phyloP scores from a whole-genome alignment of 2,888 invertebrate species.

The Xylocampa areola region DNA sequence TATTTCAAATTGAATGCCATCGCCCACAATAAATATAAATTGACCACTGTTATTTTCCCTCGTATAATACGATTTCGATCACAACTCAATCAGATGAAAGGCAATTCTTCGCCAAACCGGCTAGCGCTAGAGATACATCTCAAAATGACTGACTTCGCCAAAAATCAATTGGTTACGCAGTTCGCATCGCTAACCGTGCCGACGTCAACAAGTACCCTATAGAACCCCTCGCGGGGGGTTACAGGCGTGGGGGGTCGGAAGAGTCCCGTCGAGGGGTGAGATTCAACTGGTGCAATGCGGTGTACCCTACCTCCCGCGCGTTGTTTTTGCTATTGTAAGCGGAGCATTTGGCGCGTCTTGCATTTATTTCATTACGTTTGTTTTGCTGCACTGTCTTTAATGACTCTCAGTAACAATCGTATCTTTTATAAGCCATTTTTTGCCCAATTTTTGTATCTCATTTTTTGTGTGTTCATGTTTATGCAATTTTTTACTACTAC shows the following conservation, averaged over 20 bases:
- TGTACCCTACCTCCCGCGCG: conserved; percentile 67
- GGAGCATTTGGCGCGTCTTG: conserved; percentile 45
- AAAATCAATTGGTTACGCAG: conserved; percentile 70
- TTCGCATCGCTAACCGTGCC: conserved; percentile 66
- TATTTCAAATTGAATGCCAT: too few species aligned
- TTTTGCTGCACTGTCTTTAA: conserved; percentile 70
- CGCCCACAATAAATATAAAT: too few species aligned
- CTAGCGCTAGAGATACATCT: conserved; percentile 31
- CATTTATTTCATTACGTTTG: conserved; percentile 73
- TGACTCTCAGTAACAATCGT: conserved; percentile 20
- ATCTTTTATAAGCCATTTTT: conserved; percentile 2
- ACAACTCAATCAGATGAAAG: not conserved
- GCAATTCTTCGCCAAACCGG: not conserved
- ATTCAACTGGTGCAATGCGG: conserved; percentile 90
- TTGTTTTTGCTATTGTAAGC: conserved; percentile 58
- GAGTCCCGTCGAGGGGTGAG: conserved; percentile 72
- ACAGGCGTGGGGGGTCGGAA: conserved; percentile 42
- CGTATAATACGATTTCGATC: too few species aligned
- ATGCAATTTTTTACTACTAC: not conserved
- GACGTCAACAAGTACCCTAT: conserved; percentile 82
- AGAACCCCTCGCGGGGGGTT: conserved; percentile 53
- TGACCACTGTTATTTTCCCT: too few species aligned
- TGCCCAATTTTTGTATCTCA: not conserved
- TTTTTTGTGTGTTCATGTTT: not conserved
- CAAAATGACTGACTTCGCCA: conserved; percentile 49